Conservation (phyloP, 2,888 invertebrate genomes). For the Agrotis clavis region DNA sequence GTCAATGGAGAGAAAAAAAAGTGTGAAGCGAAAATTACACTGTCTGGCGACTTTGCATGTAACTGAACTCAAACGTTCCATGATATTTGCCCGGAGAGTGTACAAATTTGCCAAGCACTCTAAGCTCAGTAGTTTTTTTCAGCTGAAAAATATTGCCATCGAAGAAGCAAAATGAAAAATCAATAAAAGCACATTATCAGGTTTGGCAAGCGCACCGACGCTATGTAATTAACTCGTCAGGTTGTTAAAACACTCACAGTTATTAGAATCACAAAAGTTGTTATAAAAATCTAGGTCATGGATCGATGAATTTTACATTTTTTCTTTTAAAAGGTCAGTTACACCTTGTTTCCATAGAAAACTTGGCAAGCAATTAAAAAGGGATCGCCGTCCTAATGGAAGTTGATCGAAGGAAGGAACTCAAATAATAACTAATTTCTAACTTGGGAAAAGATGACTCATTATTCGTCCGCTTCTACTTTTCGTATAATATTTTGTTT, state of each 20-base stretch:
- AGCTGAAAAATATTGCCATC: no score
- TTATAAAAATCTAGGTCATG: neutral
- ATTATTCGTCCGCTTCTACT: conserved; percentile 7
- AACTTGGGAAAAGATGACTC: conserved; percentile 28
- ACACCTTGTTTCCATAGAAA: conserved; percentile 20
- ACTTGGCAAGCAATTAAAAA: conserved; percentile 52
- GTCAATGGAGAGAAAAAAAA: no score
- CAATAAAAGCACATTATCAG: no score
- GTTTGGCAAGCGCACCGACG: no score
- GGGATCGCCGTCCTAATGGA: conserved; percentile 51
- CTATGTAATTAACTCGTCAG: no score
- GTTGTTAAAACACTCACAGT: neutral
- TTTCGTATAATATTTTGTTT: conserved; percentile 6
- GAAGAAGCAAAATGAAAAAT: no score
- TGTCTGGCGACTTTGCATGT: no score
- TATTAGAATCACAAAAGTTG: neutral
- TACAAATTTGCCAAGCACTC: no score
- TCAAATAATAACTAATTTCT: conserved; percentile 51
- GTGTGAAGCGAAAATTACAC: no score
- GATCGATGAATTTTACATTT: conserved; percentile 4
- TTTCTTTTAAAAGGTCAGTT: conserved; percentile 5
- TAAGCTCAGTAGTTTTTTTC: no score
- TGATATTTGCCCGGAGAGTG: no score
- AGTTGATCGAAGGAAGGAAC: conserved; percentile 34
- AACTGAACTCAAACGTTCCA: no score